phyloP scores from a whole-genome alignment of 2,113 vertebrate genomes.

The Mirza zaza region DNA sequence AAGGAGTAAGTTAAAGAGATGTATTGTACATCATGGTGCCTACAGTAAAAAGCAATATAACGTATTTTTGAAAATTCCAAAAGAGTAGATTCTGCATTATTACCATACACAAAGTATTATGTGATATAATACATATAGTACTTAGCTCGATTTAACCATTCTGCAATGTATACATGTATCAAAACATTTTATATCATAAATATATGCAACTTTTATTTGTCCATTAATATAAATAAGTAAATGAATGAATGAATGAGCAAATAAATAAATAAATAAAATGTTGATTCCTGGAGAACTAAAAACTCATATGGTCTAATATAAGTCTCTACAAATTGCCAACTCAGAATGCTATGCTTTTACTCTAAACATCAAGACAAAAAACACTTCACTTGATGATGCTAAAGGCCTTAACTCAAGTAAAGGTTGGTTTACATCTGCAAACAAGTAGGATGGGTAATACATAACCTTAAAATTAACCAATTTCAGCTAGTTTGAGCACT shows the following conservation, averaged over 20 bases:
- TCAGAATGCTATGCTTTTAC: not conserved
- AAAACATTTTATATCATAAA: too few species aligned
- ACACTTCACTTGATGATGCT: not conserved
- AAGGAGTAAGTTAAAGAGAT: not conserved
- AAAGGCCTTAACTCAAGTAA: not conserved
- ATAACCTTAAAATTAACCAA: not conserved
- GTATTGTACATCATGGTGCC: not conserved
- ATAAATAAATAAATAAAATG: not conserved
- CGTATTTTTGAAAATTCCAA: not conserved
- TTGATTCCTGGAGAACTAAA: not conserved
- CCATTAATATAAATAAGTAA: too few species aligned
- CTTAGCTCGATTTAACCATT: not conserved
- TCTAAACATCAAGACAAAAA: not conserved
- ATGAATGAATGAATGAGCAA: too few species aligned
- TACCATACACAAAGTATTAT: not conserved
- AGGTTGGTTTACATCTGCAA: not conserved
- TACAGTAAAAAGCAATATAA: not conserved
- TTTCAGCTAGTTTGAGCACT: not conserved
- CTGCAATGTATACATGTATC: not conserved
- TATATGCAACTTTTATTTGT: too few species aligned
- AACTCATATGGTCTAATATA: not conserved
- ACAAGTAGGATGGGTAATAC: not conserved
- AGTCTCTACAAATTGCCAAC: not conserved
- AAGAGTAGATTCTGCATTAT: not conserved
- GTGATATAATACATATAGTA: not conserved